These are phyloP conservation scores for Lasioglossum leucozonium DNA, from an alignment of 2,888 invertebrate species.

Conservation along the genomic window DNA sequence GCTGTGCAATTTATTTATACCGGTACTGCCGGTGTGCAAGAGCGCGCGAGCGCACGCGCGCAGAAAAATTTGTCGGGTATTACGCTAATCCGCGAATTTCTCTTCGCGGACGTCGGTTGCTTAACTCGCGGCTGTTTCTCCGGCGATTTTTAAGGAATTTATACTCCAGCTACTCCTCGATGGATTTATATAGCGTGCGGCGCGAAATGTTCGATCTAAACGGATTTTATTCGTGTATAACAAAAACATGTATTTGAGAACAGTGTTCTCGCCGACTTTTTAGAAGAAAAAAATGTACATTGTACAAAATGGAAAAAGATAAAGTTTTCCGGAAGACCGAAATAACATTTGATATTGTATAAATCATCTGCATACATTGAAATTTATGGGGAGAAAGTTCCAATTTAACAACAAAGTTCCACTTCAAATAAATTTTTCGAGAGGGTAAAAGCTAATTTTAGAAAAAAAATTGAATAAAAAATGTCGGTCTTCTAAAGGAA, in stretches of 20 bases:
- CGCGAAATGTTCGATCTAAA: neutral
- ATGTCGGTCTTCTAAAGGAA: neutral
- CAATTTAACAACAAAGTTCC: too few relatives aligned
- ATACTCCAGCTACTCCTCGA: neutral
- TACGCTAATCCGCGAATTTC: neutral
- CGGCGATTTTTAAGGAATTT: neutral
- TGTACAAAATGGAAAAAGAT: too few relatives aligned
- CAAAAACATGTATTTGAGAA: too few relatives aligned
- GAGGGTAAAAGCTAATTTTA: too few relatives aligned
- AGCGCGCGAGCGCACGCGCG: neutral
- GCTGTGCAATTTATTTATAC: slow-evolving; percentile 3
- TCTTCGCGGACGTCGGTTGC: neutral
- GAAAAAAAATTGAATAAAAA: neutral
- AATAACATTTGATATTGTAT: too few relatives aligned
- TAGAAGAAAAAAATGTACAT: too few relatives aligned
- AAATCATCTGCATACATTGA: too few relatives aligned
- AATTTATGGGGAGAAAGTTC: too few relatives aligned
- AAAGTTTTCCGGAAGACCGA: too few relatives aligned
- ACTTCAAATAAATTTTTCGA: too few relatives aligned
- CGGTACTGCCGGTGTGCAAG: neutral
- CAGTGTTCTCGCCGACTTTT: too few relatives aligned
- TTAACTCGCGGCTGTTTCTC: neutral
- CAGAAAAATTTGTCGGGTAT: slow-evolving; percentile 8
- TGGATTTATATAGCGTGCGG: neutral
- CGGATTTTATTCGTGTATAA: neutral